These are phyloP conservation scores for Oscheius onirici DNA, from an alignment of 2,888 invertebrate genomes.

Conservation along the genomic window DNA sequence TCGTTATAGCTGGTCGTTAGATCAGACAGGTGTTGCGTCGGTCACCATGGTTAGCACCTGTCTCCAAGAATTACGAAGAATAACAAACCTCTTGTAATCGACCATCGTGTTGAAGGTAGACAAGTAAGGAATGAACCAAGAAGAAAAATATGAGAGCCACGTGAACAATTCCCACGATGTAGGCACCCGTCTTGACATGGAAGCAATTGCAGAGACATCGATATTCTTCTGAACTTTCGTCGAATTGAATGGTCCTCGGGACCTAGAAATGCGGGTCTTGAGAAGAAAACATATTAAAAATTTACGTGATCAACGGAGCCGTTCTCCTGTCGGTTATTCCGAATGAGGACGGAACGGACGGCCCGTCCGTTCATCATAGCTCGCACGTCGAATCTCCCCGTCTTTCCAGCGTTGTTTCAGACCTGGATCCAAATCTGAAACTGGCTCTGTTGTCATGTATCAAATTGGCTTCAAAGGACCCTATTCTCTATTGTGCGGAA, in stretches of 20 bases:
- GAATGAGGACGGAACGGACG: conserved; percentile 62
- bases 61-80: not conserved
- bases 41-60: not conserved
- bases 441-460: too few species aligned
- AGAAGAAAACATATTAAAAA: not conserved
- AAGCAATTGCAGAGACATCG: conserved; percentile 70
- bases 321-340: conserved; percentile 59
- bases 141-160: conserved; percentile 64
- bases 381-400: conserved; percentile 25
- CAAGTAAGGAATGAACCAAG: conserved; percentile 67
- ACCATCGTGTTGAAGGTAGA: conserved; percentile 67
- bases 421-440: not conserved
- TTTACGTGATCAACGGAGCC: conserved; percentile 54
- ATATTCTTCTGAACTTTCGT: conserved; percentile 67
- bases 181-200: conserved; percentile 69
- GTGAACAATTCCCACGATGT: conserved; percentile 62
- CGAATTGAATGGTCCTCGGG: conserved; percentile 67
- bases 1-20: not conserved
- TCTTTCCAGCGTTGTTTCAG: conserved; percentile 6
- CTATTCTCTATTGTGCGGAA: not conserved
- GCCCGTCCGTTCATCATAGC: conserved; percentile 67
- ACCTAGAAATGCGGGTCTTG: conserved; percentile 38
- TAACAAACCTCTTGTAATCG: conserved; percentile 45
- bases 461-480: not conserved
- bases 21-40: not conserved